Evolutionary conservation across 2,797 vertebrate species (phyloP).

Genomic region (Pyrocephalus nanus): DNA sequence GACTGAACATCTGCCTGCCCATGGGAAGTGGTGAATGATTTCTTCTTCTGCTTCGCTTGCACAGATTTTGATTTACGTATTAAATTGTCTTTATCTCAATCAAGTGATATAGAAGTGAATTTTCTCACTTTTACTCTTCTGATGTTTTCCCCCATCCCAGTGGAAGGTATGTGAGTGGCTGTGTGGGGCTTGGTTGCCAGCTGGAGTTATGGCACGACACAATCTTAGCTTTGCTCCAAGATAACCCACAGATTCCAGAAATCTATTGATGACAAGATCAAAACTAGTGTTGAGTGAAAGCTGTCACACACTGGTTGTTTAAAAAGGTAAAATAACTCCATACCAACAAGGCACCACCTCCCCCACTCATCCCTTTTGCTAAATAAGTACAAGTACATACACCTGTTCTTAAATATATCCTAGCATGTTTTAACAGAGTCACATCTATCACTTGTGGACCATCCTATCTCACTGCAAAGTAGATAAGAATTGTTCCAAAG

Average conservation of each 20-base stretch:
- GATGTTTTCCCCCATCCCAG: neutral
- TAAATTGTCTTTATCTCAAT: neutral
- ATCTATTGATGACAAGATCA: neutral
- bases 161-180: fast-evolving
- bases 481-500: neutral
- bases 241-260: neutral
- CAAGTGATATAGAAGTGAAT: neutral
- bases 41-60: neutral
- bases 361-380: neutral
- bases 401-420: neutral
- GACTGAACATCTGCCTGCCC: neutral
- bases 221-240: neutral
- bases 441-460: neutral
- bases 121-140: neutral
- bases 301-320: fast-evolving
- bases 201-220: neutral
- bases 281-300: neutral
- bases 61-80: neutral
- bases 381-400: neutral
- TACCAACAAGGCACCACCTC: neutral
- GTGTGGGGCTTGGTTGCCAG: neutral
- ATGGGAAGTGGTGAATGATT: neutral
- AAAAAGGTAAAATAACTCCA: neutral
- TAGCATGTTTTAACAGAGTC: neutral
- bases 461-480: neutral